Base-by-base conservation (phyloP, 2,797 vertebrate species). In the Typhlichthys eigenmanni region DNA sequence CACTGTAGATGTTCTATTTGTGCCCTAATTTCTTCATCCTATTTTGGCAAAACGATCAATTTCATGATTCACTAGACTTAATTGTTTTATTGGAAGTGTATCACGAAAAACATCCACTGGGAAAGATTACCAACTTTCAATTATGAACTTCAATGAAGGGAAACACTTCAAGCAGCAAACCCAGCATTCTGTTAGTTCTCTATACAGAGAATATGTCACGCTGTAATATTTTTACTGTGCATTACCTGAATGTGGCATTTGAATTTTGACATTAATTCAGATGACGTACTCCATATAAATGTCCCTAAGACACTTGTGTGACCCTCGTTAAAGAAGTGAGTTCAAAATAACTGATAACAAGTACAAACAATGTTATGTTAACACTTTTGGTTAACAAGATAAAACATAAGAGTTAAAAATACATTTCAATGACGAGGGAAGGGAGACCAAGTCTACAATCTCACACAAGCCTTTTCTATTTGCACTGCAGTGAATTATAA, bases 41-140 rank as follows among this genome's bases (percentile, higher is more conserved):
- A 65, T 72, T 83, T 81, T 68, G 60, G 64, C 58, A 82, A 88
- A 88, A 85, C 82, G 84, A 82, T 84, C 83, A 66, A 84, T 88
- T 89, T 87, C 83, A 89, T 89, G 88, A 89, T 48, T 89, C 82
- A 74, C 62, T 83, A 76, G 72, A 80, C 66, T 84, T 84, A 88
- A 88, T 84, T 79, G 76, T 74, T 66, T 80, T 75, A 83, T 82
- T 84, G 71, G 87, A 82, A 88, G 83, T 84, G 77, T 83, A 82
- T 83, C 81, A 81, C 64, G 56, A 81, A 80, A 85, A 66, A 80
- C 76, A 86, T 87, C 88, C 74, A 81, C 63, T 34, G 74, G 73
- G 82, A 74, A 57, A 69, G 72, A 83, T 79, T 74, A 75, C 72
- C 60, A 76, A 79, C 72, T 79, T 72, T 49, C 77, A 85, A 78